These are phyloP conservation scores for Strongylocentrotus purpuratus DNA, from an alignment of 35 echinoderm and acorn worm species.

Conservation along the genomic window DNA sequence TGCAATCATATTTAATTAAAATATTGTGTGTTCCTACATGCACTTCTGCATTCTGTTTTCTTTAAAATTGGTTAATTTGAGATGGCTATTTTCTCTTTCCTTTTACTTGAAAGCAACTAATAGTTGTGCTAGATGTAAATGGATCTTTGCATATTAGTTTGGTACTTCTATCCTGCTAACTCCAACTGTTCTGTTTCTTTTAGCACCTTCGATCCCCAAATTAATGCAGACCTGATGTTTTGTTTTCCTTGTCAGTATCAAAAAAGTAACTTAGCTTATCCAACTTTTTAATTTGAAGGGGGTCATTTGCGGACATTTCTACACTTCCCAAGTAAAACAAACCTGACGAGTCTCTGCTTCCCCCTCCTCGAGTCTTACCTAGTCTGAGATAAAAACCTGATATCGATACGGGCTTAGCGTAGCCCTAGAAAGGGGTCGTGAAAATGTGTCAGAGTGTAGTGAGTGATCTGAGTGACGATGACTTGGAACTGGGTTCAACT, in stretches of 20 bases:
- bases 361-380: not conserved
- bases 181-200: too few species aligned
- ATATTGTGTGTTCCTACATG: too few species aligned
- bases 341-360: not conserved
- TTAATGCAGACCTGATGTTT: not conserved
- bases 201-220: too few species aligned
- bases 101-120: too few species aligned
- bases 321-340: not conserved
- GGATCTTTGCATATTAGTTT: too few species aligned
- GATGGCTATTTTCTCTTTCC: too few species aligned
- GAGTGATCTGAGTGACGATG: slow-evolving; percentile 8
- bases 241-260: not conserved
- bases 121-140: too few species aligned
- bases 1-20: too few species aligned
- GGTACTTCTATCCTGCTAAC: too few species aligned
- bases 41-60: too few species aligned
- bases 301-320: slow-evolving; percentile 9
- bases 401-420: not conserved
- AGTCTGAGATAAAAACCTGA: not conserved
- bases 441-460: slow-evolving; percentile 5
- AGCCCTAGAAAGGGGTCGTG: not conserved
- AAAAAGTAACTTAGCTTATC: not conserved
- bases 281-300: not conserved
- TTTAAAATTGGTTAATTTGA: too few species aligned
- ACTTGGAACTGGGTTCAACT: not conserved